Base-by-base conservation (phyloP, 2,113 vertebrate genomes). In the Nothobranchius kuhntae region DNA sequence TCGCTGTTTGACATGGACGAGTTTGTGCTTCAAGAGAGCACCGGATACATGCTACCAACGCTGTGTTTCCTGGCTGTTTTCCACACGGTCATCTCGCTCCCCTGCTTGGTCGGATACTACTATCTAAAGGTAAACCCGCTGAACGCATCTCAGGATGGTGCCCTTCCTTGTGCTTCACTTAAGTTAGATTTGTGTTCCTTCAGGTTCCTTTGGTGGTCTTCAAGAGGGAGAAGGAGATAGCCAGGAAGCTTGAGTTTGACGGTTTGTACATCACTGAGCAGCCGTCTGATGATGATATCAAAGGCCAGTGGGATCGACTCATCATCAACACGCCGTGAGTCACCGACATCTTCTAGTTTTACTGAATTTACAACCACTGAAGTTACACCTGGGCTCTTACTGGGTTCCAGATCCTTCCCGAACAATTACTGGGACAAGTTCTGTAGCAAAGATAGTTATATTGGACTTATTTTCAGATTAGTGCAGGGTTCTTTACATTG, bases 351-450 rank as follows among this genome's bases (percentile, higher is more conserved):
- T 21, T 47, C 8, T 21, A 14, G 26, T 50, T 48, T 38, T 3
- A 30, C 7, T 26, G 8, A 14, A 15, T 36, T 35, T 24, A 6
- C 36, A 13, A 21, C 26, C 30, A 2, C 44, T 17, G 10, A 35
- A 44, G 45, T 50, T 1, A 48, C 6, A 52, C 51, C 30, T 30
- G 30, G 30, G n/a, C 45, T 52, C 9, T 9, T 26, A 4, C 56
- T 65, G 21, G 17, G 47, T 87, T 90, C 9, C 87, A 99, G 98
- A 69, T 98, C 97, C 63, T 99, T 98, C 77, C 98, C 97, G 50
- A 97, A 87, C 82, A 99, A 99, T 90, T 98, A 99, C 87, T 98
- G 98, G 97, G 98, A 99, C 94, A 99, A 99, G 90, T 99, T 99
- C 87, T 21, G 21, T 21, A 21, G 21, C 21, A 21, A 21, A 21